Base-by-base conservation (phyloP, 1,140 invertebrate species). In the Tetramorium simillimum region DNA sequence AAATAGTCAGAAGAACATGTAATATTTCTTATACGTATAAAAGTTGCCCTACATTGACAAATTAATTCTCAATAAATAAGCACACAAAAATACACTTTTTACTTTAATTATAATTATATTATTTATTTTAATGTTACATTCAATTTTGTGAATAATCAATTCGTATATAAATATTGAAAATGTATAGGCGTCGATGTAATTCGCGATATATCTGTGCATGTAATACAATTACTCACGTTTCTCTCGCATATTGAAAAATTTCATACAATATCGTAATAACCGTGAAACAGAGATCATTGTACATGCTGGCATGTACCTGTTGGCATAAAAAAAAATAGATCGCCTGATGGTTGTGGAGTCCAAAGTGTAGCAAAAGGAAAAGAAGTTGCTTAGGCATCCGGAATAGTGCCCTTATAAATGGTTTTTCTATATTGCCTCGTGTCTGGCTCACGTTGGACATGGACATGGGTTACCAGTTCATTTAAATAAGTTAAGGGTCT, bases 401-500 rank as follows among this genome's bases (percentile, higher is more conserved):
- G 92, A 94, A 94, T 93, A 94, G 92, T 94, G 91, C 87, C 86
- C 92, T 94, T 95, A 95, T 95, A 95, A 95, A 95, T 95, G 94
- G 95, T 95, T 95, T 95, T 95, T 94, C 94, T 95, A 95, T 95
- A 95, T 95, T 94, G 93, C 90, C 93, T 94, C 92, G 93, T 91
- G 93, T 93, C 94, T 94, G 92, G 92, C 92, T 91, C 91, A 88
- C 93, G 91, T 85, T 94, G 93, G 92, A 94, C 93, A 91, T 92
- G 93, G 94, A 95, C 94, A 94, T 94, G 94, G 94, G 94, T 95
- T 95, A 95, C 93, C 92, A 88, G 93, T 95, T 95, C 94, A 95
- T 95, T 95, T 95, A 94, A 95, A 95, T 95, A 95, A 95, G 94
- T 95, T 95, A 95, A 95, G 94, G 94, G 93, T 94, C 93, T 94